Evolutionary conservation across 2,113 vertebrate species (phyloP).

Genomic region (Crotalus tigris): DNA sequence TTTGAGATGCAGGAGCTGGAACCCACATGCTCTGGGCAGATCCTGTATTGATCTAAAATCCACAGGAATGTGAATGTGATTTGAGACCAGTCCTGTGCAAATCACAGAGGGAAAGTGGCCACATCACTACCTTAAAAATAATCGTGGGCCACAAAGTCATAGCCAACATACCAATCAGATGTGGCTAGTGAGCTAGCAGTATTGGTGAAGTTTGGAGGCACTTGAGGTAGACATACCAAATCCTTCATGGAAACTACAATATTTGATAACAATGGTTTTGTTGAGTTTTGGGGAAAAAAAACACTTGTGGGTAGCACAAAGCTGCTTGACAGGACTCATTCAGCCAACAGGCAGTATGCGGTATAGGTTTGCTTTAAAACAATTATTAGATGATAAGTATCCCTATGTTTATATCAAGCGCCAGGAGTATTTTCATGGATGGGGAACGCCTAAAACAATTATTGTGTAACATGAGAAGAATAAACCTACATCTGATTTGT

Average conservation of each 20-base stretch:
- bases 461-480: background rate
- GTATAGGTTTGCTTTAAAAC: background rate
- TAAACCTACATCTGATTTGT: background rate
- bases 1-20: background rate
- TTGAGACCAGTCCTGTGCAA: background rate
- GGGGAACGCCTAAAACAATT: background rate
- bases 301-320: background rate
- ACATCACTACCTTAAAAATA: background rate
- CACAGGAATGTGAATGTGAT: background rate
- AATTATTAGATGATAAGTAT: background rate
- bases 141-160: background rate
- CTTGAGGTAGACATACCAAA: background rate
- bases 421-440: background rate
- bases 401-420: background rate
- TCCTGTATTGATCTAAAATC: background rate
- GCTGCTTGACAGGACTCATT: background rate
- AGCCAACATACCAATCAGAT: background rate
- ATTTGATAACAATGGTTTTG: background rate
- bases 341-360: background rate
- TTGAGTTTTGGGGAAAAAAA: accelerated
- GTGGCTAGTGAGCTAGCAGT: background rate
- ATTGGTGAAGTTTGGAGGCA: background rate
- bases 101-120: background rate
- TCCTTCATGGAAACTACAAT: background rate
- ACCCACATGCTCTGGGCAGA: background rate